A percentile compares a stretch with the other conserved stretches of the same genome.
These are phyloP conservation scores for Pica pica DNA, from an alignment of 2,113 vertebrate species.

Conservation along the genomic window DNA sequence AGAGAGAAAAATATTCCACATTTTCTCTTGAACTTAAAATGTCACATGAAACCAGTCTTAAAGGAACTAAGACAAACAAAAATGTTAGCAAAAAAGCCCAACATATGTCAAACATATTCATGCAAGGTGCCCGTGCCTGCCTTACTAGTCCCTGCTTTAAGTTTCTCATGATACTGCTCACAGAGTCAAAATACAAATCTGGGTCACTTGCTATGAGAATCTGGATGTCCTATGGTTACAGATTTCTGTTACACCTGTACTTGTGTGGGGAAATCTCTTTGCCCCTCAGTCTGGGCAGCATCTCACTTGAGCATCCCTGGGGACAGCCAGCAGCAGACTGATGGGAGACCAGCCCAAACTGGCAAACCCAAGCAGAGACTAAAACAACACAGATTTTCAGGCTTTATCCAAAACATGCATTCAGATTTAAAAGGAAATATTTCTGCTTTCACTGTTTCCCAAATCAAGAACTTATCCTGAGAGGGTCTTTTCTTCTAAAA, in stretches of 20 bases:
- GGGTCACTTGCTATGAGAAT: background rate
- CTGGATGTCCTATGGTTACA: background rate
- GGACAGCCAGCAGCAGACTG: background rate
- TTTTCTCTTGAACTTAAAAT: background rate
- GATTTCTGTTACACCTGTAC: background rate
- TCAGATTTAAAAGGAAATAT: background rate
- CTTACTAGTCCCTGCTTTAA: too few species aligned
- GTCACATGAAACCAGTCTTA: background rate
- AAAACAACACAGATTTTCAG: background rate
- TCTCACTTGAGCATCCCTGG: background rate
- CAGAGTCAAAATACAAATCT: background rate
- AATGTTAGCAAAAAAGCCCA: background rate
- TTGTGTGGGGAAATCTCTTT: background rate
- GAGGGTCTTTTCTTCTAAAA: background rate
- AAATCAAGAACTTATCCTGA: background rate
- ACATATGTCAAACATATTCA: background rate
- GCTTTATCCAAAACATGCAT: rapidly evolving
- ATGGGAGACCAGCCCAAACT: background rate
- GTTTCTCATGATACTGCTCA: background rate
- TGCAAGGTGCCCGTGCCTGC: background rate
- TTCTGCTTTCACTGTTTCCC: background rate
- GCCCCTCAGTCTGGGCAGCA: background rate
- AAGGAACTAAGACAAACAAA: background rate
- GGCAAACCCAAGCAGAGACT: background rate
- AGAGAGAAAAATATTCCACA: background rate